Base-by-base conservation (phyloP, 2,888 invertebrate genomes). In the Anoplius nigerrimus region DNA sequence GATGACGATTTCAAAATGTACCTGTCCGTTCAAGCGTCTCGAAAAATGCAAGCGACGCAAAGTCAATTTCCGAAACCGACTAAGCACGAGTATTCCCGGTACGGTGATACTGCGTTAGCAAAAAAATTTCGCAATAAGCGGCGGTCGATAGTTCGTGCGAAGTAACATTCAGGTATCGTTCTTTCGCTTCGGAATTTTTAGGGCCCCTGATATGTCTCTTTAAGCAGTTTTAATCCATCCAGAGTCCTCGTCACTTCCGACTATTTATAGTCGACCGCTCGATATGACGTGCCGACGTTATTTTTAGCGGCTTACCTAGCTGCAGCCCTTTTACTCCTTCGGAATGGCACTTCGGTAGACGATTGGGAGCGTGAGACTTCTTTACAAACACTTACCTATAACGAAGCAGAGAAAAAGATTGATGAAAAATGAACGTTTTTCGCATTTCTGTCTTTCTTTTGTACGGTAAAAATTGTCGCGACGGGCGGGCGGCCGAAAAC, bases 231-330 rank as follows among this genome's bases (percentile, higher is more conserved):
- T 61, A 67, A 77, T 77, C 71, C 73, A 72, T 77, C 70, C 70
- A 76, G 73, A 66, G 66, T 16, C 43, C 57, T 76, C 71, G 76
- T 77, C 71, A 74, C 72, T 76, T 71, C 54, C 68, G 52, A 71
- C 84, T 87, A 87, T 87, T 87, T 86, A 84, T 86, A 87, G 81
- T 71, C 72, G 76, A 76, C 81, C 85, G 87, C 82, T 87, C 87
- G 83, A 87, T 86, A 87, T 86, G 85, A 85, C 84, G 85, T 85
- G 82, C 82, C 79, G 72, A 71, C 62, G 78, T 75, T 87, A 87
- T 87, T 86, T 87, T 86, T 85, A 87, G 85, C 75, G 67, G 81
- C 79, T 82, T 77, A 80, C 82, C 82, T 82, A 84, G 79, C 85
- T 77, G 78, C 78, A 71, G 67, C 77, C 75, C 79, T 79, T 75